A percentile compares a stretch with the other conserved stretches of the same genome.
Conservation (phyloP, 2,888 invertebrate species). For the Apodemia hepburni region DNA sequence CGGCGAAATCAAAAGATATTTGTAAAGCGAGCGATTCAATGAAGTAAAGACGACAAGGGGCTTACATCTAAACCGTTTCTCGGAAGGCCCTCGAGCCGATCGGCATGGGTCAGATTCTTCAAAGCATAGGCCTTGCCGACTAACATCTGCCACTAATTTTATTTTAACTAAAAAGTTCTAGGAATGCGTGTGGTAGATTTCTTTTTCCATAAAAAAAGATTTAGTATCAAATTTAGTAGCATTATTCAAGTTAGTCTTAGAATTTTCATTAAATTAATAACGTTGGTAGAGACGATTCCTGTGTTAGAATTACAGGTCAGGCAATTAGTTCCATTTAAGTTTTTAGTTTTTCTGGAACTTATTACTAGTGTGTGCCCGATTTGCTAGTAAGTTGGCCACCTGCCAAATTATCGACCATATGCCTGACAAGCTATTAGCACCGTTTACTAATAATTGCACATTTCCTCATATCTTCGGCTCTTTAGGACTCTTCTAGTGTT, state of each 20-base stretch:
- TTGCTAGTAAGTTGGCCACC: too few species aligned
- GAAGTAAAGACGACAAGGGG: slow-evolving; percentile 35
- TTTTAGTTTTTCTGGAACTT: too few species aligned
- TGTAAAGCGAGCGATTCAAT: slow-evolving; percentile 41
- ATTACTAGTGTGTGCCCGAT: too few species aligned
- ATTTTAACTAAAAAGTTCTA: slow-evolving; percentile 35
- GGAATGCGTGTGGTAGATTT: slow-evolving; percentile 33
- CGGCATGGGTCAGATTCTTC: slow-evolving; percentile 50
- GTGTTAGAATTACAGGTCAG: too few species aligned
- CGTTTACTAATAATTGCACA: too few species aligned
- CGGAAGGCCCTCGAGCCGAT: slow-evolving; percentile 60
- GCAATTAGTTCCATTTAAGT: too few species aligned
- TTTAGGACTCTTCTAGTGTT: too few species aligned
- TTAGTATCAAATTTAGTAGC: too few species aligned
- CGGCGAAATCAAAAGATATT: slow-evolving; percentile 67
- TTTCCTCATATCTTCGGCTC: too few species aligned
- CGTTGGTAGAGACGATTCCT: not conserved
- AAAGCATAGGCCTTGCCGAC: slow-evolving; percentile 51
- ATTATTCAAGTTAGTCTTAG: too few species aligned
- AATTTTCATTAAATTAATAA: not conserved
- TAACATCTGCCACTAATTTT: slow-evolving; percentile 69
- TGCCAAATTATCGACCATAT: too few species aligned
- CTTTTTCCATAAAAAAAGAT: not conserved
- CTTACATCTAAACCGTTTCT: slow-evolving; percentile 51
- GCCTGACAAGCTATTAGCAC: too few species aligned